phyloP scores from a whole-genome alignment of 2,888 invertebrate genomes.

The Philonicus albiceps region DNA sequence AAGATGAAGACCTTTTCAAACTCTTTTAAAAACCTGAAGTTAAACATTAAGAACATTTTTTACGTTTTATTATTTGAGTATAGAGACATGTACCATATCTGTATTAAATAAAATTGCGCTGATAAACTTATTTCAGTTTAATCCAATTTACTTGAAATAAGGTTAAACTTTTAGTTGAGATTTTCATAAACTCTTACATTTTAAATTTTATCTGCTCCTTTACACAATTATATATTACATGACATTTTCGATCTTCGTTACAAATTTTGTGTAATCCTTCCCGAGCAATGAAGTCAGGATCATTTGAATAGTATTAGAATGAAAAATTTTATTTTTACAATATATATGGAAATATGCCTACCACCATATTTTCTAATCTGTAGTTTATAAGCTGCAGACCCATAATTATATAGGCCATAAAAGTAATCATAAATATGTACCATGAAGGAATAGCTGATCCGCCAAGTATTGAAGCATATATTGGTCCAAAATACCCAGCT shows the following conservation, averaged over 20 bases:
- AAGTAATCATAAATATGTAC: neutral
- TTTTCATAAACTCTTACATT: neutral
- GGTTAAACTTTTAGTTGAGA: neutral
- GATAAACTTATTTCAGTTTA: neutral
- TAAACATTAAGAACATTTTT: neutral
- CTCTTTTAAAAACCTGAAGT: neutral
- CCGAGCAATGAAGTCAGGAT: neutral
- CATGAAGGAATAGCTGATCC: neutral
- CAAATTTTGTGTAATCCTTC: neutral
- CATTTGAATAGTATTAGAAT: neutral
- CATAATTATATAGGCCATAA: neutral
- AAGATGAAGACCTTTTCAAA: neutral
- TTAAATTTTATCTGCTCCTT: neutral
- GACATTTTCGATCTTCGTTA: neutral
- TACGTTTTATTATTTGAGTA: too few species aligned
- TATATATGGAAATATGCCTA: neutral
- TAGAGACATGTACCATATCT: too few species aligned
- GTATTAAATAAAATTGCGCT: too few species aligned
- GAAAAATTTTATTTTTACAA: neutral
- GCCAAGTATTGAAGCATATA: neutral
- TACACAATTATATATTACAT: neutral
- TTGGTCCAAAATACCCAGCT: neutral
- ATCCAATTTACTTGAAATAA: neutral
- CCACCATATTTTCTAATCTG: neutral
- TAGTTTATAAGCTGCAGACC: neutral